Evolutionary conservation across 2,797 vertebrate genomes (phyloP).

Genomic region (Pristis pectinata): DNA sequence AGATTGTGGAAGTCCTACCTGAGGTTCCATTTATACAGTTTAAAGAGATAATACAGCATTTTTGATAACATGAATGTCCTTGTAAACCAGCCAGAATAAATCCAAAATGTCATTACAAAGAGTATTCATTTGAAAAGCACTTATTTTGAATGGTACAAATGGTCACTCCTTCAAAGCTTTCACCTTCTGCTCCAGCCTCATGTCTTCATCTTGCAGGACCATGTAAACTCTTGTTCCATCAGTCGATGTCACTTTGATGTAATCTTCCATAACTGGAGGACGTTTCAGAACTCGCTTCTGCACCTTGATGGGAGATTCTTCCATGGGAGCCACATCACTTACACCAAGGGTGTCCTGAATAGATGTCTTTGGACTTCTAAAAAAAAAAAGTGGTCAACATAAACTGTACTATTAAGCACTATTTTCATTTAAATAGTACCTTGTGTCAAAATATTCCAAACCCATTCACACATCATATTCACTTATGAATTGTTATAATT

Average conservation of each 20-base stretch:
- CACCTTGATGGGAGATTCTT: constrained; percentile 46
- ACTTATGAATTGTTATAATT: background rate
- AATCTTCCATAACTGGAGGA: constrained; percentile 77
- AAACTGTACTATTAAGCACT: background rate
- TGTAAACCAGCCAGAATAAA: background rate
- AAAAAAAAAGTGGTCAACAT: background rate
- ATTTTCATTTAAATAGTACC: background rate
- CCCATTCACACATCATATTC: background rate
- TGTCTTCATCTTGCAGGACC: constrained; percentile 59
- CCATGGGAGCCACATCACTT: constrained; percentile 54
- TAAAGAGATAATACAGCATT: background rate
- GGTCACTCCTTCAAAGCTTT: background rate
- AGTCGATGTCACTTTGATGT: constrained; percentile 77
- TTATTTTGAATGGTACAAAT: no score
- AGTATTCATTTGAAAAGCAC: no score
- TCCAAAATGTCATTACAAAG: background rate
- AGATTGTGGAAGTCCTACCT: background rate
- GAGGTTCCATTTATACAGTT: background rate
- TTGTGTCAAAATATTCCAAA: background rate
- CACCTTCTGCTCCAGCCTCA: constrained; percentile 50
- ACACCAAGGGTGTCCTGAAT: constrained; percentile 48
- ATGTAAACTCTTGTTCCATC: constrained; percentile 76
- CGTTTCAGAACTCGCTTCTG: constrained; percentile 60
- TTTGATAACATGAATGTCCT: background rate
- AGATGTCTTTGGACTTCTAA: background rate